These are phyloP conservation scores for Tenthredo scrophulariae DNA, from an alignment of 2,888 invertebrate genomes.

Conservation along the genomic window DNA sequence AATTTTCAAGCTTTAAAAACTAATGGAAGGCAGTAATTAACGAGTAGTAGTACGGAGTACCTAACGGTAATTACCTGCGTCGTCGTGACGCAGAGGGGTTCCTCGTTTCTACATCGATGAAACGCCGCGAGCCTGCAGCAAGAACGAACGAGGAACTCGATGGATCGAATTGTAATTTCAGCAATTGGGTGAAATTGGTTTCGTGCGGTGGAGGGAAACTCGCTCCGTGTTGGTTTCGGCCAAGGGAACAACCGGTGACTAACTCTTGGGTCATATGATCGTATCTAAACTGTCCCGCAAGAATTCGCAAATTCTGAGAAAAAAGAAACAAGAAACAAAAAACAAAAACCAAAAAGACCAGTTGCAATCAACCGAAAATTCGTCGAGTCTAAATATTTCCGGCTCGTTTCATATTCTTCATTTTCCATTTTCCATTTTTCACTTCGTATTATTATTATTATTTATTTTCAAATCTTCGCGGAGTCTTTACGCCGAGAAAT, in stretches of 20 bases:
- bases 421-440: not conserved
- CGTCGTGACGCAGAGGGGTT: not conserved
- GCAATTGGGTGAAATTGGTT: conserved; percentile 48
- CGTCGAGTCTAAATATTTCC: too few relatives aligned
- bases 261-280: not conserved
- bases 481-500: conserved; percentile 3
- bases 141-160: not conserved
- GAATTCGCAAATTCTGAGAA: not conserved
- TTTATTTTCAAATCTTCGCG: not conserved
- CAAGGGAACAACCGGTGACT: conserved; percentile 41
- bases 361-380: not conserved
- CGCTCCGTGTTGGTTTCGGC: not conserved
- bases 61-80: not conserved
- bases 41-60: not conserved
- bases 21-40: not conserved
- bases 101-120: not conserved
- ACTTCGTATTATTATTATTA: not conserved
- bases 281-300: not conserved
- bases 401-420: not conserved
- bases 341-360: not conserved
- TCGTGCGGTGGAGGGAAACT: conserved; percentile 29
- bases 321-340: not conserved
- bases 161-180: conserved; percentile 49
- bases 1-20: not conserved
- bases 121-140: not conserved